These are phyloP conservation scores for Orientallactaga bullata DNA, from an alignment of 2,113 vertebrate genomes.

Conservation along the genomic window DNA sequence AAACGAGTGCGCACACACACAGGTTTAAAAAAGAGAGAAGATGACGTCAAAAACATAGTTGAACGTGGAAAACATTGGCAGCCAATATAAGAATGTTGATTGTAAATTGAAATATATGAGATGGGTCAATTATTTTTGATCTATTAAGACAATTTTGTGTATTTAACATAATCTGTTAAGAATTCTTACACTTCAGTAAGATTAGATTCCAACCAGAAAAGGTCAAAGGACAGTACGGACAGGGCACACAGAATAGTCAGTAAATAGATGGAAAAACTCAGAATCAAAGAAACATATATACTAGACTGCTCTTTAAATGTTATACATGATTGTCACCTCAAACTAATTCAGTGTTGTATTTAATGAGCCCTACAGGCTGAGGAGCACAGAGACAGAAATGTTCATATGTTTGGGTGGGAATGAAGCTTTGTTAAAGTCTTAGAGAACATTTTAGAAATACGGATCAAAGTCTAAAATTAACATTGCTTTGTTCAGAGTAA, in stretches of 20 bases:
- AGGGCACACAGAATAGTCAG: not conserved
- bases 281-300: constrained; percentile 25
- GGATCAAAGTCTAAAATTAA: not conserved
- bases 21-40: too few species aligned
- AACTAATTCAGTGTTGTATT: not conserved
- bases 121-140: not conserved
- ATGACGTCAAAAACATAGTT: constrained; percentile 4
- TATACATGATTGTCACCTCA: not conserved
- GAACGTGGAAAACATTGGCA: constrained; percentile 29
- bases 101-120: not conserved
- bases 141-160: constrained; percentile 1
- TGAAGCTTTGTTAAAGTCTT: not conserved
- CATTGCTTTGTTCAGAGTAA: not conserved
- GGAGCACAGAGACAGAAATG: not conserved
- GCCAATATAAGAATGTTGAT: constrained; percentile 32
- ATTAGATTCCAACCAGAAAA: constrained; percentile 24
- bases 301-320: not conserved
- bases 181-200: constrained; percentile 46
- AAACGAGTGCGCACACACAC: too few species aligned
- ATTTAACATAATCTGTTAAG: constrained; percentile 29
- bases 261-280: not conserved
- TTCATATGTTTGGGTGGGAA: not conserved
- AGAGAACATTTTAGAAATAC: not conserved
- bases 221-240: not conserved
- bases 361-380: not conserved